Conservation (phyloP, 2,888 invertebrate genomes). For the Eristalinus aeneus region DNA sequence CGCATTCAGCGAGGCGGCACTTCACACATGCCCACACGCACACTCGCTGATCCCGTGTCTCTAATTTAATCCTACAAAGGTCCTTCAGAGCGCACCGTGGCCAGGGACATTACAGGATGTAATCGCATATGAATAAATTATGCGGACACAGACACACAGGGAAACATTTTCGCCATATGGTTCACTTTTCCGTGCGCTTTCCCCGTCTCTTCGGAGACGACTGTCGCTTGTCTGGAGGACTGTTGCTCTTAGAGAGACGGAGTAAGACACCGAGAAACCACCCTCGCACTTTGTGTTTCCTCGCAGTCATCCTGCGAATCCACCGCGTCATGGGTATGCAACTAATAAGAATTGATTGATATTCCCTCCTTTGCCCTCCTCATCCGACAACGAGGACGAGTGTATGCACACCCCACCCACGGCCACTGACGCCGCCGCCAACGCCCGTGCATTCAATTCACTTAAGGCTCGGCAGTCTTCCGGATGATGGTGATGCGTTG, state of each 20-base stretch:
- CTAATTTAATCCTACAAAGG: conserved; percentile 54
- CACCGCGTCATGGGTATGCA: conserved; percentile 57
- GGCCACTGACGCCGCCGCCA: too few relatives aligned
- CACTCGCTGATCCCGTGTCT: conserved; percentile 34
- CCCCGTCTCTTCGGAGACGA: neutral
- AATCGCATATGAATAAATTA: conserved; percentile 81
- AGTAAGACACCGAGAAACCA: conserved; percentile 1
- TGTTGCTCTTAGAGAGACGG: conserved; percentile 43
- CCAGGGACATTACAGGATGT: conserved; percentile 78
- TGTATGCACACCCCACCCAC: conserved; percentile 2
- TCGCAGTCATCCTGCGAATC: conserved; percentile 47
- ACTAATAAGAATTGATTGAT: conserved; percentile 71
- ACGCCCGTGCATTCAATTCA: conserved; percentile 57
- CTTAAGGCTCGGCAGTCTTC: conserved; percentile 55
- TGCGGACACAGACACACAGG: conserved; percentile 64
- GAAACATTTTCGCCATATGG: conserved; percentile 68
- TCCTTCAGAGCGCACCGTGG: conserved; percentile 44
- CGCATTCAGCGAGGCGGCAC: conserved; percentile 41
- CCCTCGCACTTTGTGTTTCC: conserved; percentile 27
- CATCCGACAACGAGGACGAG: neutral
- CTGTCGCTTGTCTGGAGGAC: neutral
- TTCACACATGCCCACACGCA: conserved; percentile 15
- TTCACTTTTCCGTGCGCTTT: conserved; percentile 46
- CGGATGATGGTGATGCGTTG: conserved; percentile 32
- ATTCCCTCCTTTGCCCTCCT: neutral